Percentiles rank a stretch among this genome's conserved stretches.
phyloP scores from a whole-genome alignment of 2,888 invertebrate species.

The Hanleya hanleyi region DNA sequence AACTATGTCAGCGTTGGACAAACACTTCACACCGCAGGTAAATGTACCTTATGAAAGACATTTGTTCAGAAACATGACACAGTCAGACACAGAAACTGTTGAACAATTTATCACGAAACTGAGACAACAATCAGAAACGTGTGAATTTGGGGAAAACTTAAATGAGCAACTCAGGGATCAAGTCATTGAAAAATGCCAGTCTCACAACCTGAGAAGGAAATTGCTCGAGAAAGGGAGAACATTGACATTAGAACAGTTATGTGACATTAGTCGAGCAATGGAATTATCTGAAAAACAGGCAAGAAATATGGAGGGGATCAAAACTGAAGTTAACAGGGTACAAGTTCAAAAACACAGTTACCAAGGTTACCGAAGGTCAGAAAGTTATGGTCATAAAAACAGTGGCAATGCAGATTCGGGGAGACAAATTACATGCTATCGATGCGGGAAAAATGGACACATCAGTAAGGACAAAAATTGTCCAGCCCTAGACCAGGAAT shows the following conservation, averaged over 20 bases:
- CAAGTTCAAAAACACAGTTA: too few species aligned
- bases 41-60: constrained; percentile 24
- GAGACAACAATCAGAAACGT: constrained; percentile 24
- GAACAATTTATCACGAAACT: constrained; percentile 32
- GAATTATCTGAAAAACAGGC: constrained; percentile 1
- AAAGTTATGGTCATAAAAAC: too few species aligned
- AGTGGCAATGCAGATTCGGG: too few species aligned
- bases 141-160: constrained; percentile 27
- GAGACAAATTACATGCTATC: neutral
- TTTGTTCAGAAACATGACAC: constrained; percentile 24
- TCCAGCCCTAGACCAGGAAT: constrained; percentile 12
- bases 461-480: constrained; percentile 1
- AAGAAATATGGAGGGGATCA: neutral
- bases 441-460: neutral
- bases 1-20: neutral
- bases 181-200: constrained; percentile 33
- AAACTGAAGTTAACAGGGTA: neutral
- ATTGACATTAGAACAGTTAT: constrained; percentile 21
- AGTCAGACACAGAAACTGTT: constrained; percentile 22
- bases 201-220: constrained; percentile 21
- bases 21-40: neutral
- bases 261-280: constrained; percentile 24
- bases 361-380: too few species aligned
- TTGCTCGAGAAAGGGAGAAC: constrained; percentile 24
- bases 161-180: constrained; percentile 34